phyloP scores from a whole-genome alignment of 1,140 invertebrate genomes.

The Parasteatoda tepidariorum region DNA sequence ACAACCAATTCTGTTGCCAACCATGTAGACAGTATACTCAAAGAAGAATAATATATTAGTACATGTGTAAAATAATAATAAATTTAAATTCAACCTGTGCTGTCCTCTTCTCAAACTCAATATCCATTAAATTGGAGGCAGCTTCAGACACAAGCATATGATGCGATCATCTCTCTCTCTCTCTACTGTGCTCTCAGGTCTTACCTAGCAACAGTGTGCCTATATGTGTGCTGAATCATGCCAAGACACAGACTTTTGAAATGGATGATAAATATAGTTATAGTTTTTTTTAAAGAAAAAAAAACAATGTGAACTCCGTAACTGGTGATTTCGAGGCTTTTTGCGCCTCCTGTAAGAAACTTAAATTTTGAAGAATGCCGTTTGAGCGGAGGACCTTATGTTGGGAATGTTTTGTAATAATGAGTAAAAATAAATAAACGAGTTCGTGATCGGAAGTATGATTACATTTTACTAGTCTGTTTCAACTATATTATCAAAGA shows the following conservation, averaged over 20 bases:
- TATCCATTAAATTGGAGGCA: neutral
- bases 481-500: neutral
- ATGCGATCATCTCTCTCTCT: neutral
- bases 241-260: neutral
- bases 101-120: neutral
- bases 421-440: too few species aligned
- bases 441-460: neutral
- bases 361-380: neutral
- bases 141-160: neutral
- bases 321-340: neutral
- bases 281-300: neutral
- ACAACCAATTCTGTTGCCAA: slow-evolving; percentile 57
- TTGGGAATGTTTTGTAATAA: neutral
- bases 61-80: neutral
- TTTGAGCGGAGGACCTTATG: neutral
- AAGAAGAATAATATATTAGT: slow-evolving; percentile 56
- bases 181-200: neutral
- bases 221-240: neutral
- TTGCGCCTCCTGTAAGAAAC: neutral
- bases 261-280: neutral
- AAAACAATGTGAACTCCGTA: neutral
- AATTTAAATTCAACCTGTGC: neutral
- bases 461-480: neutral
- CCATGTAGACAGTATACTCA: slow-evolving; percentile 60
- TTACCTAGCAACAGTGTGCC: neutral